Base-by-base conservation (phyloP, 2,888 invertebrate genomes). In the Euclidia mi region DNA sequence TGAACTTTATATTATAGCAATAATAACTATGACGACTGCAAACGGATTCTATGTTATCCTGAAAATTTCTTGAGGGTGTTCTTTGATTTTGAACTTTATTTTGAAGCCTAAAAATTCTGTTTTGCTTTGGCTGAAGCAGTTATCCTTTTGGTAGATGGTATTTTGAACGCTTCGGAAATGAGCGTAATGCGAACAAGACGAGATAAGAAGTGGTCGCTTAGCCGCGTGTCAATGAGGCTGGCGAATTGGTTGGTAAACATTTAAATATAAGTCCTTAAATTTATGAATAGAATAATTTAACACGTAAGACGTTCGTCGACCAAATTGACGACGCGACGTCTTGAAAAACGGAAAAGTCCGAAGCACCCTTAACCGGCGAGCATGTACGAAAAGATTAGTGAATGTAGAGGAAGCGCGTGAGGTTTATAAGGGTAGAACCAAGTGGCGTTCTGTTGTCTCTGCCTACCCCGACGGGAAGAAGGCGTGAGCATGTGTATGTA, bases 101-200 rank as follows among this genome's bases (percentile, higher is more conserved):
- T 1, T 2, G 12, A 37, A 11, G 11, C 0, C 9, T 11, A 32
- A 12, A 40, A 38, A 35, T 14, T 7, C 25, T 17, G 32, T 7
- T 14, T 4, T 34, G 20, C 34, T 12, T 6, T 34, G 34, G 12
- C 14, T 34, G 14, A 7, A 14, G 14, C 14, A 7, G 34, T 1
- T 40, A 17, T 65, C 28, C 50, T 50, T 42, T 60, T 43, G 49
- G 48, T 52, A 42, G 56, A 38, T 48, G 65, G 56, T 55, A 59
- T 67, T 37, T 42, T 47, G 47, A 72, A 44, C 51, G 61, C 47
- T 70, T 73, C 55, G 66, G 71, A 70, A 73, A 73, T 65, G 74
- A 61, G 43, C 44, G 56, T 65, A 61, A 70, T 65, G 46, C 52
- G 44, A 61, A 42, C 31, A 52, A 57, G 51, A 70, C 44, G 38